phyloP scores from a whole-genome alignment of 2,888 invertebrate genomes.

The Scotopteryx bipunctaria region DNA sequence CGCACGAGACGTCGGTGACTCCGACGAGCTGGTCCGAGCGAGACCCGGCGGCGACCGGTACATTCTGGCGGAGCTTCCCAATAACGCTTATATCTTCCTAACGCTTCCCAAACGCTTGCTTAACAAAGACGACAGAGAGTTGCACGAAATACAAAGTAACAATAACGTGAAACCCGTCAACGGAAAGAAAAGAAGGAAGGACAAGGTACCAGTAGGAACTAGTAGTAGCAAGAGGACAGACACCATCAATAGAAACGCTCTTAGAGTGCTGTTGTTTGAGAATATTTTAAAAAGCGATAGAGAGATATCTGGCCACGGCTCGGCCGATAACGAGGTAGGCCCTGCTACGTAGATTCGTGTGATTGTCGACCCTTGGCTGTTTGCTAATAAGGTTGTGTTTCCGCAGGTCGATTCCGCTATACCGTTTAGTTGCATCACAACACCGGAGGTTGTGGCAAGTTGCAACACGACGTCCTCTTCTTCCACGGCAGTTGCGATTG shows the following conservation, averaged over 20 bases:
- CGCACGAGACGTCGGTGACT: conserved; percentile 1
- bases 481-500: conserved; percentile 60
- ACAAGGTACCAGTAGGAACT: conserved; percentile 42
- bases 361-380: conserved; percentile 19
- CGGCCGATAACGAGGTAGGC: conserved; percentile 62
- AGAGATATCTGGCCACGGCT: conserved; percentile 44
- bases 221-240: conserved; percentile 49
- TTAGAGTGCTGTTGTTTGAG: conserved; percentile 65
- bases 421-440: conserved; percentile 81
- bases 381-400: conserved; percentile 44
- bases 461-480: conserved; percentile 72
- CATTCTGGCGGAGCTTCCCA: conserved; percentile 54
- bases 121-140: conserved; percentile 27
- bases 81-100: conserved; percentile 65
- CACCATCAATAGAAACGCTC: conserved; percentile 54
- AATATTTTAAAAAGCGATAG: conserved; percentile 57
- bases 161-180: conserved; percentile 39
- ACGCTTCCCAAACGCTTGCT: conserved; percentile 62
- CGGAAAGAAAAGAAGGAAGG: conserved; percentile 47
- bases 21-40: conserved; percentile 7
- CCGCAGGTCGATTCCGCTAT: conserved; percentile 76
- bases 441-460: conserved; percentile 75
- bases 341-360: conserved; percentile 26
- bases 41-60: conserved; percentile 38
- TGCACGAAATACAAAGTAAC: conserved; percentile 44